A percentile compares a stretch with the other conserved stretches of the same genome.
Evolutionary conservation across 2,888 invertebrate genomes (phyloP).

Genomic region (Malthinus flaveolus): DNA sequence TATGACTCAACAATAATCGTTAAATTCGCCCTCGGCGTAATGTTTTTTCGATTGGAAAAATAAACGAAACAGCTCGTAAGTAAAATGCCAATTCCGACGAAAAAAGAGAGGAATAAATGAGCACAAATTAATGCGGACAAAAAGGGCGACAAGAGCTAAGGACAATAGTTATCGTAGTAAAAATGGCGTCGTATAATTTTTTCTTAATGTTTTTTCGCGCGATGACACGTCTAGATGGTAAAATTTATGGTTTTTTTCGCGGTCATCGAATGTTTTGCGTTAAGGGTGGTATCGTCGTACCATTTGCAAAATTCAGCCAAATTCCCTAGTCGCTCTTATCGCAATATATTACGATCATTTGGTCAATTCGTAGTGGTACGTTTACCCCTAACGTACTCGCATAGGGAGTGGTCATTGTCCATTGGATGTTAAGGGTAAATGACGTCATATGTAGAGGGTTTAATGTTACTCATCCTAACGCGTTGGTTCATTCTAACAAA

Average conservation of each 20-base stretch:
- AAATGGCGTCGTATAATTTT: slow-evolving; percentile 44
- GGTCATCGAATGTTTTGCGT: slow-evolving; percentile 35
- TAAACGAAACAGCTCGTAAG: slow-evolving; percentile 2
- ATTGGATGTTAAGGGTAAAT: slow-evolving; percentile 37
- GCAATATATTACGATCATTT: slow-evolving; percentile 5
- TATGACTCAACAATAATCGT: slow-evolving; percentile 6
- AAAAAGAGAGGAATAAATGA: slow-evolving; percentile 10
- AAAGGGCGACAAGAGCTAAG: slow-evolving; percentile 15
- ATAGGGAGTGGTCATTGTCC: slow-evolving; percentile 46
- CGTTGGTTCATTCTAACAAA: slow-evolving; percentile 19
- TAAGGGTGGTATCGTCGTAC: slow-evolving; percentile 31
- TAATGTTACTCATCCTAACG: slow-evolving; percentile 29
- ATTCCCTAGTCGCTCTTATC: slow-evolving; percentile 15
- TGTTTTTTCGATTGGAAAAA: slow-evolving; percentile 10
- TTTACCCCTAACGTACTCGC: slow-evolving; percentile 40
- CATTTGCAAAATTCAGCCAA: slow-evolving; percentile 21
- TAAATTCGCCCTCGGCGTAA: neutral
- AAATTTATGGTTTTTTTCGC: slow-evolving; percentile 44
- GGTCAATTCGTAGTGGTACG: slow-evolving; percentile 37
- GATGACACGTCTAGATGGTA: slow-evolving; percentile 39
- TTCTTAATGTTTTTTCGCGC: slow-evolving; percentile 42
- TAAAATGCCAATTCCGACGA: slow-evolving; percentile 6
- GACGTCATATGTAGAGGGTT: slow-evolving; percentile 36
- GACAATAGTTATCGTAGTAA: slow-evolving; percentile 37
- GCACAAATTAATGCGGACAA: slow-evolving; percentile 8